Conservation (phyloP, 1,140 invertebrate genomes). For the Cherax destructor region DNA sequence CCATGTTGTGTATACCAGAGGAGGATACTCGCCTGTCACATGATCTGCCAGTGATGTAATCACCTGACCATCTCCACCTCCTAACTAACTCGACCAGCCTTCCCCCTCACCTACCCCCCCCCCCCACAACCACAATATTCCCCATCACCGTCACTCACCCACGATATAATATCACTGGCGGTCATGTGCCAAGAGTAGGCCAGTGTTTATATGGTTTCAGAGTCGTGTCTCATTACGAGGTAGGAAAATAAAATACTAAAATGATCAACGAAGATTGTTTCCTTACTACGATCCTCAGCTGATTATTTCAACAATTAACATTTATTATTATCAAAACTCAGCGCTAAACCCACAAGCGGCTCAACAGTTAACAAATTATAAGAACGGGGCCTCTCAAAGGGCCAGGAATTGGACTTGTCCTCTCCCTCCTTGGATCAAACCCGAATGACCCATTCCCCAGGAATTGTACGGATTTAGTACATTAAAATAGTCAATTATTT, state of each 20-base stretch:
- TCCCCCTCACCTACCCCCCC: neutral
- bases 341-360: too few species aligned
- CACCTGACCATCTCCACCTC: too few species aligned
- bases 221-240: constrained; percentile 12
- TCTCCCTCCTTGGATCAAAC: too few species aligned
- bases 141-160: neutral
- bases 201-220: constrained; percentile 28
- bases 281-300: neutral
- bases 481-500: too few species aligned
- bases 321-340: too few species aligned
- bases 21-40: neutral
- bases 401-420: too few species aligned
- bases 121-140: neutral
- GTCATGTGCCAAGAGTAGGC: constrained; percentile 21
- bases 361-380: too few species aligned
- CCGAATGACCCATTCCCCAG: too few species aligned
- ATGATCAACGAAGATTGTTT: neutral
- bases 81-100: neutral
- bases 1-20: neutral
- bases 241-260: constrained; percentile 17
- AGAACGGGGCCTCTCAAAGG: too few species aligned
- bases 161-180: neutral
- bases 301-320: too few species aligned
- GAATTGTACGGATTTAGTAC: too few species aligned
- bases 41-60: neutral